Base-by-base conservation (phyloP, 2,888 invertebrate genomes). In the Diarsia dahlii region DNA sequence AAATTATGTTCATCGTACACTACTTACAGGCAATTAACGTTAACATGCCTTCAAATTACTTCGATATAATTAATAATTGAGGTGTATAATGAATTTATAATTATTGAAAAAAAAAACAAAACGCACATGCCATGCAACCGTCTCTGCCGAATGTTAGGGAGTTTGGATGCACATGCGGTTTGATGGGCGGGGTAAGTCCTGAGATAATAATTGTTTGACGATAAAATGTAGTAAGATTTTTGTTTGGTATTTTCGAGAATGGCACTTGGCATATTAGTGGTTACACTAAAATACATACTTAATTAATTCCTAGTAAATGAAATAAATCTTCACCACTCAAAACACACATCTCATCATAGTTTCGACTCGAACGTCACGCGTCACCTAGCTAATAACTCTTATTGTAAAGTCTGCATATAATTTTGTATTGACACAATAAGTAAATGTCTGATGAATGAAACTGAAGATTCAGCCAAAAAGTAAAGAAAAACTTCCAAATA, bases 111-210 rank as follows among this genome's bases (percentile, higher is more conserved):
- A 84, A 69, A 83, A 86, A 84, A 80, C 60, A 78, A 84, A 81
- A 85, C 75, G 84, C 90, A 89, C 89, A 90, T 90, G 90, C 83
- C 77, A 70, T 67, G 84, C 87, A 89, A 89, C 86, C 86, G 89
- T 84, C 83, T 67, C 69, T 58, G 46, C 80, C 87, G 84, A 84
- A 83, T 89, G 87, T 85, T 84, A 72, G 74, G 72, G 56, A 13
- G 54, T 20, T 6, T 0, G 3, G 54, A 10, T 72, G 34, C 71
- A 84, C 86, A 68, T 46, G 84, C 64, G 70, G 39, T 70, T 28
- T 18, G 5, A 15, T 50, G 5, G 28, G 0, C 20, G 52, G 39
- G 68, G 74, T 75, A 34, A 39, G 28, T 80, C 76, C 20, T n/a
- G 0, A 3, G 74, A 82, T 63, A 67, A n/a, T n/a, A n/a, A n/a